Evolutionary conservation across 2,888 invertebrate species (phyloP).

Genomic region (Eupithecia abbreviata): DNA sequence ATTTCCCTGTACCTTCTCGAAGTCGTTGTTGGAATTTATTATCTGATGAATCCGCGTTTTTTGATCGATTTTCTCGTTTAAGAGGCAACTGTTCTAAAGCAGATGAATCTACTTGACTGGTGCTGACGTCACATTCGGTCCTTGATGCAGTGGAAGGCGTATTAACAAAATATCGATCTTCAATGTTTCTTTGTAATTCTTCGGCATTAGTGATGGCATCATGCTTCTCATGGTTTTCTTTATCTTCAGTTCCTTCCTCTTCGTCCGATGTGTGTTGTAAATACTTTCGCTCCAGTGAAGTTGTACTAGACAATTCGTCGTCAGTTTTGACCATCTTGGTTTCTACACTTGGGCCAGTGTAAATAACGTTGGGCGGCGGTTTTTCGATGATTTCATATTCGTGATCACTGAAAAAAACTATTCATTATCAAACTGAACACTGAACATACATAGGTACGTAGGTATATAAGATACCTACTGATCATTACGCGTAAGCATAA

Average conservation of each 20-base stretch:
- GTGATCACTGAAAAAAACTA: constrained; percentile 90
- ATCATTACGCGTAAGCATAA: constrained; percentile 9
- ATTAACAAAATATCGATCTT: constrained; percentile 85
- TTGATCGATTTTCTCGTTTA: constrained; percentile 82
- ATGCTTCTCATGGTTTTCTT: constrained; percentile 59
- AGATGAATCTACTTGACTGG: constrained; percentile 87
- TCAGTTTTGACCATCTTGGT: constrained; percentile 72
- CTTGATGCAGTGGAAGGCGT: constrained; percentile 85
- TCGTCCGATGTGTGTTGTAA: constrained; percentile 80
- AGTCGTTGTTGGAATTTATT: constrained; percentile 86
- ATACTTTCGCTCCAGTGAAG: constrained; percentile 77
- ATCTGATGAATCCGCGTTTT: constrained; percentile 79
- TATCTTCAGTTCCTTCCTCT: constrained; percentile 70
- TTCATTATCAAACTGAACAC: constrained; percentile 13
- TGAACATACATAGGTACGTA: background rate
- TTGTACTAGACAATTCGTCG: constrained; percentile 80
- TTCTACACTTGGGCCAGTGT: constrained; percentile 68
- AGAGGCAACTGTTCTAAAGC: constrained; percentile 86
- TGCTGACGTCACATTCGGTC: constrained; percentile 86
- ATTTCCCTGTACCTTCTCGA: constrained; percentile 87
- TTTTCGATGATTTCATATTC: constrained; percentile 95
- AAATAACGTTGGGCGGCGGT: constrained; percentile 80
- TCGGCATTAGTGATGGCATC: constrained; percentile 74
- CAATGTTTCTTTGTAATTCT: constrained; percentile 85
- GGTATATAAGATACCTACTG: constrained; percentile 2